Conservation (phyloP, 2,113 vertebrate species). For the Atlantisia rogersi region DNA sequence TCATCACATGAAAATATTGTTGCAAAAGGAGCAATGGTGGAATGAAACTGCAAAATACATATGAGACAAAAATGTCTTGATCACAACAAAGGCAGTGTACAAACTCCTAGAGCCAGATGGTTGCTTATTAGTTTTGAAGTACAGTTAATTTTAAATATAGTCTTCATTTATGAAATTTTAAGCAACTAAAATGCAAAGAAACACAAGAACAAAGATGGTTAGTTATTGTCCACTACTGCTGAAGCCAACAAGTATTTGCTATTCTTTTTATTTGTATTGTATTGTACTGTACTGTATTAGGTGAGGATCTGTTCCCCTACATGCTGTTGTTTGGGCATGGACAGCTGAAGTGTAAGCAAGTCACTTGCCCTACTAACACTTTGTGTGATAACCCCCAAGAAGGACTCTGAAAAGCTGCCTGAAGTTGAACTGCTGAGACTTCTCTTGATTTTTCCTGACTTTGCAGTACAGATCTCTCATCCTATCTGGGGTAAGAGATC, state of each 20-base stretch:
- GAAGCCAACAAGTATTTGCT: not conserved
- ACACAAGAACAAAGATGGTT: not conserved
- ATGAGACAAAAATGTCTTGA: not conserved
- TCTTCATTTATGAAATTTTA: slow-evolving; percentile 9
- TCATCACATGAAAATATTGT: not conserved
- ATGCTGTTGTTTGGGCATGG: not conserved
- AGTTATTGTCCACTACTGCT: not conserved
- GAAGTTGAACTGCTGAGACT: not conserved
- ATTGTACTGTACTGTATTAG: not conserved
- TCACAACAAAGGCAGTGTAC: not conserved
- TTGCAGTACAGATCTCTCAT: not conserved
- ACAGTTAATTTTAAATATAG: not conserved
- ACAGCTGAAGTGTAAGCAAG: not conserved
- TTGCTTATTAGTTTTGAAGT: not conserved
- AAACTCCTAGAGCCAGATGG: not conserved
- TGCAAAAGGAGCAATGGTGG: not conserved
- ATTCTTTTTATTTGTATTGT: not conserved
- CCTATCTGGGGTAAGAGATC: not conserved
- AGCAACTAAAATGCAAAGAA: not conserved
- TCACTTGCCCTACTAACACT: not conserved
- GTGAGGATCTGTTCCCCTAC: not conserved
- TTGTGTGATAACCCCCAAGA: not conserved
- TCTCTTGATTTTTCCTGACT: not conserved
- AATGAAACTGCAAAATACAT: not conserved
- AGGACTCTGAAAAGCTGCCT: not conserved